Percentiles rank a stretch among this genome's conserved stretches.
These are phyloP conservation scores for Drepanosiphum platanoidis DNA, from an alignment of 2,888 invertebrate species.

Conservation along the genomic window DNA sequence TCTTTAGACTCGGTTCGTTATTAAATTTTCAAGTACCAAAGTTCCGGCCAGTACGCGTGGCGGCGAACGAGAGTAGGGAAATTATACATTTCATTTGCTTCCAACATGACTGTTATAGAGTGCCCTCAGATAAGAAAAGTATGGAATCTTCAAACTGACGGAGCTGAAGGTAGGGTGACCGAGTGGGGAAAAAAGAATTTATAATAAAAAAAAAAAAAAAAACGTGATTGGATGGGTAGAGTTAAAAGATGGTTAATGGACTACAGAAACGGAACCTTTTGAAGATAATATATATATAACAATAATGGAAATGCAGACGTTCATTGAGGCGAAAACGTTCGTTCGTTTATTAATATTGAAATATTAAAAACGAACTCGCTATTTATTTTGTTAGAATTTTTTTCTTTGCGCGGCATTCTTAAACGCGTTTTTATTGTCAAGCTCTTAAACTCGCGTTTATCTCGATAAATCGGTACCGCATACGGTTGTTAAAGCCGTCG, in stretches of 20 bases:
- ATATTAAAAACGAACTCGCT: conserved; percentile 17
- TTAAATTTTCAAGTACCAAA: conserved; percentile 28
- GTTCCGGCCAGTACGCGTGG: not conserved
- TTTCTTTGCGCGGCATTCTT: not conserved
- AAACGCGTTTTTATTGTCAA: not conserved
- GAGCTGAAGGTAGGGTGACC: not conserved
- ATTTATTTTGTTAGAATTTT: not conserved
- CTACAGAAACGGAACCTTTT: conserved; percentile 2
- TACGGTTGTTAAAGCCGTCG: not conserved
- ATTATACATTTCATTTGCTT: conserved; percentile 24
- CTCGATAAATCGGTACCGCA: not conserved
- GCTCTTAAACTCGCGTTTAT: not conserved
- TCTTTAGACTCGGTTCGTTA: not conserved
- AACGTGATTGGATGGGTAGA: not conserved
- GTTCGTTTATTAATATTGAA: conserved; percentile 27
- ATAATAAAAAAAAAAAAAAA: conserved; percentile 42
- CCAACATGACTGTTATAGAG: not conserved
- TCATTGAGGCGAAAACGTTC: conserved; percentile 23
- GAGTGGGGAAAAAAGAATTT: conserved; percentile 4
- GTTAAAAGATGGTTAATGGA: conserved; percentile 48
- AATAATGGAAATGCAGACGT: not conserved
- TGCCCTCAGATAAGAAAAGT: conserved; percentile 3
- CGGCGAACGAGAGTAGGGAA: not conserved
- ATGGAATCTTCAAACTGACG: not conserved
- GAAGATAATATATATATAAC: conserved; percentile 13